A percentile compares a stretch with the other conserved stretches of the same genome.
Conservation (phyloP, 37 sponge, comb jelly and placozoan genomes). For the Geodia barretti region DNA sequence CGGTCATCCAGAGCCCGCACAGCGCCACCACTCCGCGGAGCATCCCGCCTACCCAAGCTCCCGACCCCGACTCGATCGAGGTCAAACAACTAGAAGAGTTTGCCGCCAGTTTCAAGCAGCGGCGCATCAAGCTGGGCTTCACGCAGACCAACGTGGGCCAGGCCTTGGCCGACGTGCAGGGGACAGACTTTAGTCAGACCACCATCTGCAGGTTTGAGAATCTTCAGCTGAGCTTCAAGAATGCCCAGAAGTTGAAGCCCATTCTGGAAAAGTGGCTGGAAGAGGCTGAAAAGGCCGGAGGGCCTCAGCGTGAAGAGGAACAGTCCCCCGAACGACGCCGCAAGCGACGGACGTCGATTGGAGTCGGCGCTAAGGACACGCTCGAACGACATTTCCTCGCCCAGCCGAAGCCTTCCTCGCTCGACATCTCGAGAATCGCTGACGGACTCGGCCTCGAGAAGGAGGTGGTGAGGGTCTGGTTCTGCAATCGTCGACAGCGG, state of each 20-base stretch:
- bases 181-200: slow-evolving; percentile 97
- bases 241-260: slow-evolving; percentile 95
- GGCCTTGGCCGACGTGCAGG: slow-evolving; percentile 92
- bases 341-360: slow-evolving; percentile 87
- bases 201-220: slow-evolving; percentile 98
- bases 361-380: slow-evolving; percentile 79
- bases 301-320: slow-evolving; percentile 61
- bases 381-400: slow-evolving; percentile 85
- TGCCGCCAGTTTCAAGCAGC: slow-evolving; percentile 84
- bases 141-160: slow-evolving; percentile 97
- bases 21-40: slow-evolving; percentile 28
- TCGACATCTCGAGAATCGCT: slow-evolving; percentile 83
- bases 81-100: slow-evolving; percentile 90
- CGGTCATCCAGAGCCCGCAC: slow-evolving; percentile 40
- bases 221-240: slow-evolving; percentile 93
- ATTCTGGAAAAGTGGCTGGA: slow-evolving; percentile 96
- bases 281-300: slow-evolving; percentile 87
- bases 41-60: slow-evolving; percentile 53
- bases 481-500: slow-evolving; percentile 95
- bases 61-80: slow-evolving; percentile 81
- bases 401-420: slow-evolving; percentile 90
- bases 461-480: slow-evolving; percentile 97
- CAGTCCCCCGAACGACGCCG: slow-evolving; percentile 86
- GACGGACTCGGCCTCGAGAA: slow-evolving; percentile 88
- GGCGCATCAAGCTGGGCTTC: slow-evolving; percentile 92